A percentile compares a stretch with the other conserved stretches of the same genome.
phyloP scores from a whole-genome alignment of 2,113 vertebrate species.

The Anas platyrhynchos region DNA sequence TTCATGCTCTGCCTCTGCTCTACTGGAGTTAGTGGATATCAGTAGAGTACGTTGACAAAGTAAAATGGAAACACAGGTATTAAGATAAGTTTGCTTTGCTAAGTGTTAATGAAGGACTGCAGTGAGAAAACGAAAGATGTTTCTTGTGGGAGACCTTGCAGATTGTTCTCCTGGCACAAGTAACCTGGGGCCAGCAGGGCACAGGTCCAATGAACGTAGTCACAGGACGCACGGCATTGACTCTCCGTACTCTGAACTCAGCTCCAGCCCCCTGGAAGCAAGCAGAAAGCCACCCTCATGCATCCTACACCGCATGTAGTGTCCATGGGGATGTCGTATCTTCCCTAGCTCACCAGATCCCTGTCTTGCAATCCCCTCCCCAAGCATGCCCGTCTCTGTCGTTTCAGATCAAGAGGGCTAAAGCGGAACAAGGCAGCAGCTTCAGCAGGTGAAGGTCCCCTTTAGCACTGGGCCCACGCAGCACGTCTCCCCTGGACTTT shows the following conservation, averaged over 20 bases:
- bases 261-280: neutral
- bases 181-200: rapidly evolving
- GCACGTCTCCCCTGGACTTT: too few species aligned
- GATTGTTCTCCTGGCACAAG: neutral
- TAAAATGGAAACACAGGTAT: neutral
- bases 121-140: conserved; percentile 55
- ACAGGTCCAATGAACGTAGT: rapidly evolving
- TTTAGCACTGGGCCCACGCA: too few species aligned
- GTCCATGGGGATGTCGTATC: neutral
- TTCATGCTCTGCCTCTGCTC: too few species aligned
- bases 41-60: neutral
- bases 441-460: neutral
- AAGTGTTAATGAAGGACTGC: neutral
- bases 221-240: neutral
- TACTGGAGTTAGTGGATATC: neutral
- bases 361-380: neutral
- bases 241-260: too few species aligned
- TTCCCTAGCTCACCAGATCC: neutral
- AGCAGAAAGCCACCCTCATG: neutral
- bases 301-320: neutral
- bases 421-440: neutral
- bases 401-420: neutral
- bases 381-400: too few species aligned
- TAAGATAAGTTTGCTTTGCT: neutral
- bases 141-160: conserved; percentile 48